Evolutionary conservation across 2,113 vertebrate genomes (phyloP).

Genomic region (Perca schrenkii): DNA sequence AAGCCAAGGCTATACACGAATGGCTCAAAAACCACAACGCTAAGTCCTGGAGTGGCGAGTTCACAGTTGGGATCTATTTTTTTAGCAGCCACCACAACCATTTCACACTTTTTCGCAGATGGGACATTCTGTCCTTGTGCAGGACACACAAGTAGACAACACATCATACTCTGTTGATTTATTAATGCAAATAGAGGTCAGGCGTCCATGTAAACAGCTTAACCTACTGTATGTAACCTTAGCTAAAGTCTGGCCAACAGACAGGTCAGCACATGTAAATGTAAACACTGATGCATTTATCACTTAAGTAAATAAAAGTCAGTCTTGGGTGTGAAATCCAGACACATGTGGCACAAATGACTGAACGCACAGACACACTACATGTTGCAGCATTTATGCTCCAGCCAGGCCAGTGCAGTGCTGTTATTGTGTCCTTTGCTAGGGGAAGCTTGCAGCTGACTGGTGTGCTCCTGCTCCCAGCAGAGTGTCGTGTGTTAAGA

Average conservation of each 20-base stretch:
- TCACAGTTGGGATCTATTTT: not conserved
- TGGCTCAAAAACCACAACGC: not conserved
- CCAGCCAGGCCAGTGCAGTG: constrained; percentile 6
- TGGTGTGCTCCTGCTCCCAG: constrained; percentile 39
- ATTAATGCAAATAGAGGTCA: constrained; percentile 21
- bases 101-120: not conserved
- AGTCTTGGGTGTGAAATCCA: constrained; percentile 32
- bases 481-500: constrained; percentile 64
- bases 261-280: not conserved
- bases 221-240: not conserved
- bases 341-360: constrained; percentile 22
- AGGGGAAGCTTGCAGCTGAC: constrained; percentile 57
- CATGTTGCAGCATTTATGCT: constrained; percentile 1
- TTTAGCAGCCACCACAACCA: not conserved
- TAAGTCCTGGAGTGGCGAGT: not conserved
- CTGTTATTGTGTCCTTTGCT: constrained; percentile 35
- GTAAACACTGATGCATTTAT: constrained; percentile 27
- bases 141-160: not conserved
- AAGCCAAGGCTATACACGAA: not conserved
- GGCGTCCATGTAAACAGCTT: not conserved
- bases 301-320: constrained; percentile 31
- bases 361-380: constrained; percentile 16
- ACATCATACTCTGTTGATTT: not conserved
- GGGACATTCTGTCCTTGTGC: not conserved
- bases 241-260: not conserved